Evolutionary conservation across 2,888 invertebrate genomes (phyloP).

Genomic region (Chirona hameri): DNA sequence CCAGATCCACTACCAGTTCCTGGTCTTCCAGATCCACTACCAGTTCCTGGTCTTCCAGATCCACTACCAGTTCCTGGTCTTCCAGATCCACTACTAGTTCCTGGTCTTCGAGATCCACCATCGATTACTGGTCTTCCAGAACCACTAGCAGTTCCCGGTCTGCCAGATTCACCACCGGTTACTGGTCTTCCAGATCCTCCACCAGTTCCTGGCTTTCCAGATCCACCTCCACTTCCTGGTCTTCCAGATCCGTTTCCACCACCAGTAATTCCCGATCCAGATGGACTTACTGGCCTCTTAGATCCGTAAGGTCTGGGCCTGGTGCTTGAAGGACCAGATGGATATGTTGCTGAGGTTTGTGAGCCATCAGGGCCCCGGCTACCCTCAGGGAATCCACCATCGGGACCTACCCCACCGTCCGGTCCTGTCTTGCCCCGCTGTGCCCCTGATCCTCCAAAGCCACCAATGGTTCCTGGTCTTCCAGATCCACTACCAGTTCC

Average conservation of each 20-base stretch:
- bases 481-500: not conserved
- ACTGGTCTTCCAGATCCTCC: not conserved
- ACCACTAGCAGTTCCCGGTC: not conserved
- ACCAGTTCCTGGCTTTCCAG: not conserved
- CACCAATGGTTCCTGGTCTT: slow-evolving; percentile 28
- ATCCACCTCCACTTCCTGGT: not conserved
- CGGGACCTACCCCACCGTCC: slow-evolving; percentile 33
- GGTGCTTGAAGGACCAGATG: not conserved
- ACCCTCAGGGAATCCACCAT: slow-evolving; percentile 31
- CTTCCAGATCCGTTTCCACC: not conserved
- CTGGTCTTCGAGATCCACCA: slow-evolving; percentile 8
- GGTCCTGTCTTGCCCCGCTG: slow-evolving; percentile 13
- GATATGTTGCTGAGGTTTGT: not conserved
- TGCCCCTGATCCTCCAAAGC: not conserved
- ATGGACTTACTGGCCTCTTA: not conserved
- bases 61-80: not conserved
- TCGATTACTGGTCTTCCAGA: not conserved
- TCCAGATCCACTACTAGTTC: slow-evolving; percentile 10
- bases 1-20: not conserved
- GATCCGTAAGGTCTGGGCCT: not conserved
- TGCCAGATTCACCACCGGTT: not conserved
- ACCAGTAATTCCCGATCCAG: not conserved
- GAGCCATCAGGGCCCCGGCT: slow-evolving; percentile 4
- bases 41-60: not conserved
- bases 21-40: slow-evolving; percentile 10